Conservation (phyloP, 1,140 invertebrate species). For the Amyelois transitella region DNA sequence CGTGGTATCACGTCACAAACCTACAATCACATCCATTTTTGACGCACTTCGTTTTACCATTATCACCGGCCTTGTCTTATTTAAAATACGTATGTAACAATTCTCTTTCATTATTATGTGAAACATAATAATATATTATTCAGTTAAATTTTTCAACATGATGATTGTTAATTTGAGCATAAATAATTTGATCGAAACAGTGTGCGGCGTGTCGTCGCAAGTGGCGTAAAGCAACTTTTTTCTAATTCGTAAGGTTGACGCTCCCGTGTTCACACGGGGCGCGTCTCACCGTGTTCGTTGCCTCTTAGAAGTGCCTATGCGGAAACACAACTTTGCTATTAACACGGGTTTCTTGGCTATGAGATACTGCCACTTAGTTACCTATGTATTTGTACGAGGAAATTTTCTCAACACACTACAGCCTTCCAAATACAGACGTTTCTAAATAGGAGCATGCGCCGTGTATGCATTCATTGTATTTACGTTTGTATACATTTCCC, state of each 20-base stretch:
- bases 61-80: neutral
- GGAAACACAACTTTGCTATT: slow-evolving; percentile 66
- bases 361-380: slow-evolving; percentile 67
- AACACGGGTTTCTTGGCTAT: slow-evolving; percentile 66
- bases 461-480: slow-evolving; percentile 30
- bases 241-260: slow-evolving; percentile 69
- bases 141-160: too few species aligned
- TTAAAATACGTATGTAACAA: neutral
- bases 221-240: slow-evolving; percentile 56
- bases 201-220: slow-evolving; percentile 25
- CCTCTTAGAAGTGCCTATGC: slow-evolving; percentile 59
- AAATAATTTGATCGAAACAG: slow-evolving; percentile 7
- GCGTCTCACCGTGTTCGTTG: slow-evolving; percentile 48
- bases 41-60: slow-evolving; percentile 35
- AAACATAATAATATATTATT: too few species aligned
- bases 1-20: slow-evolving; percentile 57
- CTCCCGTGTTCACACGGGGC: slow-evolving; percentile 60
- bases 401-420: slow-evolving; percentile 53
- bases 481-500: slow-evolving; percentile 46
- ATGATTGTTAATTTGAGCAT: slow-evolving; percentile 11
- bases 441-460: slow-evolving; percentile 35
- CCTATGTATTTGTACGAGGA: slow-evolving; percentile 32
- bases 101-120: too few species aligned
- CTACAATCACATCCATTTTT: slow-evolving; percentile 53
- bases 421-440: slow-evolving; percentile 28